These are phyloP conservation scores for Peromyscus melanophrys DNA, from an alignment of 2,797 vertebrate species.

Conservation along the genomic window DNA sequence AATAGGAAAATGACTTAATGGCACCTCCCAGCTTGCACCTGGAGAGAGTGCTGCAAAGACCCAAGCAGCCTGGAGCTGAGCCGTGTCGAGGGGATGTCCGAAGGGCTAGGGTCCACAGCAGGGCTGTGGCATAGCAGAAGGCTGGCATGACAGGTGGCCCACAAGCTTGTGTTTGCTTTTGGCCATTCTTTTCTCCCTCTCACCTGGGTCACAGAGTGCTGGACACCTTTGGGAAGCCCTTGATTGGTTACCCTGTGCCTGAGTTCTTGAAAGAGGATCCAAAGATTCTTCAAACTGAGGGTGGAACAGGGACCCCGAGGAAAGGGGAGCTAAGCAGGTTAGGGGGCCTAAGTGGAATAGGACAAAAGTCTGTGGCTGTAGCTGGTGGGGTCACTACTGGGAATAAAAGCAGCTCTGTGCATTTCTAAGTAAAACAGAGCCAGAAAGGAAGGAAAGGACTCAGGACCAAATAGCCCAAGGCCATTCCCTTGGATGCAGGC, in stretches of 20 bases:
- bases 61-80: neutral
- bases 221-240: neutral
- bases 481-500: neutral
- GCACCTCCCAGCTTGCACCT: conserved; percentile 71
- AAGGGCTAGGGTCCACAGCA: neutral
- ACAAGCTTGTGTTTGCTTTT: neutral
- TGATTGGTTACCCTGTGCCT: neutral
- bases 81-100: neutral
- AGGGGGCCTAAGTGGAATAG: neutral
- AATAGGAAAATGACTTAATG: conserved; percentile 81
- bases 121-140: neutral
- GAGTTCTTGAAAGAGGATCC: conserved; percentile 42
- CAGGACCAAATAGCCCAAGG: neutral
- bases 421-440: neutral
- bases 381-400: neutral
- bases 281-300: neutral
- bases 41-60: conserved; percentile 64
- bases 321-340: neutral
- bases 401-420: neutral
- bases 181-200: conserved; percentile 5
- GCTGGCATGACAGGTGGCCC: neutral
- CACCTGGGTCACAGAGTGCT: neutral
- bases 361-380: neutral
- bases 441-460: neutral
- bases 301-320: neutral